These are phyloP conservation scores for Nymphalis polychloros DNA, from an alignment of 2,888 invertebrate species.

Conservation along the genomic window DNA sequence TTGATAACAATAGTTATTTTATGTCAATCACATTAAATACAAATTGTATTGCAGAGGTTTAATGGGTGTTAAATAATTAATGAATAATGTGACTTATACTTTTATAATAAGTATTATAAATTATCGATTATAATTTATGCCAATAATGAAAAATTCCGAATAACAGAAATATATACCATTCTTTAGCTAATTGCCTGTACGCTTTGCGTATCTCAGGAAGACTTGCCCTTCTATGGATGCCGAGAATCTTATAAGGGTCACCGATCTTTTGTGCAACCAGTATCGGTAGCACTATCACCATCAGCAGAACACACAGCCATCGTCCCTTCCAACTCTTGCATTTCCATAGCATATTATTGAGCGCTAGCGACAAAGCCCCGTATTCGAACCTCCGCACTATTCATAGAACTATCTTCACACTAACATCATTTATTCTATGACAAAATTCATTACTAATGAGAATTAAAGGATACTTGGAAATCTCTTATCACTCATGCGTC, in stretches of 20 bases:
- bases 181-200: constrained; percentile 93
- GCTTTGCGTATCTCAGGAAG: constrained; percentile 92
- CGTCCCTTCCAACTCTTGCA: constrained; percentile 63
- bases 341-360: constrained; percentile 76
- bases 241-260: constrained; percentile 93
- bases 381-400: constrained; percentile 51
- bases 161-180: constrained; percentile 84
- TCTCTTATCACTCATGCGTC: constrained; percentile 74
- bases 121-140: constrained; percentile 7
- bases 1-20: too few relatives aligned
- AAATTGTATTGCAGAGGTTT: too few relatives aligned
- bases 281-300: constrained; percentile 53
- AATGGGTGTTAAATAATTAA: too few relatives aligned
- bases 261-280: constrained; percentile 77
- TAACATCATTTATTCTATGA: constrained; percentile 45
- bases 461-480: constrained; percentile 55
- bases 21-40: too few relatives aligned
- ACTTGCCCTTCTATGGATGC: constrained; percentile 87
- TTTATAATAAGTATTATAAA: too few relatives aligned
- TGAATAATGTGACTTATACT: too few relatives aligned
- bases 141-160: constrained; percentile 3
- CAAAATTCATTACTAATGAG: constrained; percentile 54
- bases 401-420: constrained; percentile 57
- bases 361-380: constrained; percentile 47
- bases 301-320: constrained; percentile 61